Percentiles rank a stretch among this genome's conserved stretches.
Conservation (phyloP, 2,888 invertebrate genomes). For the Ornithoptera alexandrae region DNA sequence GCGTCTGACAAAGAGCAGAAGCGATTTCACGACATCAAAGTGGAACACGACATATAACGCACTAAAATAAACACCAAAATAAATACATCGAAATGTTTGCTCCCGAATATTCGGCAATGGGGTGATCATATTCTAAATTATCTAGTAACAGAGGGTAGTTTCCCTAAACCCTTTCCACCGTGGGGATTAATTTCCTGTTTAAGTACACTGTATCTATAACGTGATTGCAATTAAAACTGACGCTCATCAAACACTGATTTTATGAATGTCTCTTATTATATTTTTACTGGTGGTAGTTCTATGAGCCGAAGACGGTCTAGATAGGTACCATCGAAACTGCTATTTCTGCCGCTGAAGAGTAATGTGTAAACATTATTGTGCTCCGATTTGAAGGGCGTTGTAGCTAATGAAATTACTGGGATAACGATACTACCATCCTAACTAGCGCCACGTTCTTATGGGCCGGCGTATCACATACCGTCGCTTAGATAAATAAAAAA, state of each 20-base stretch:
- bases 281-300: no score
- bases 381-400: no score
- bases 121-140: slow-evolving; percentile 77
- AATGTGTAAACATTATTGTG: no score
- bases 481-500: no score
- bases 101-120: slow-evolving; percentile 70
- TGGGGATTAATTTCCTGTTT: slow-evolving; percentile 71
- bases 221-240: slow-evolving; percentile 63
- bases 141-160: slow-evolving; percentile 71
- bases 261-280: neutral
- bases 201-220: slow-evolving; percentile 53
- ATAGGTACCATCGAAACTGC: no score
- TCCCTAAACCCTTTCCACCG: slow-evolving; percentile 65
- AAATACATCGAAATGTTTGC: slow-evolving; percentile 79
- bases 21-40: slow-evolving; percentile 80
- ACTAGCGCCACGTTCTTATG: no score
- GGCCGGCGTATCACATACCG: no score
- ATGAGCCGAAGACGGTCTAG: no score
- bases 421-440: no score
- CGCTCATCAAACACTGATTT: slow-evolving; percentile 23
- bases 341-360: no score
- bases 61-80: slow-evolving; percentile 78
- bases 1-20: slow-evolving; percentile 76
- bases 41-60: slow-evolving; percentile 80
- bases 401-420: no score